These are phyloP conservation scores for Apomyelois bistriatella DNA, from an alignment of 2,888 invertebrate genomes.

Conservation along the genomic window DNA sequence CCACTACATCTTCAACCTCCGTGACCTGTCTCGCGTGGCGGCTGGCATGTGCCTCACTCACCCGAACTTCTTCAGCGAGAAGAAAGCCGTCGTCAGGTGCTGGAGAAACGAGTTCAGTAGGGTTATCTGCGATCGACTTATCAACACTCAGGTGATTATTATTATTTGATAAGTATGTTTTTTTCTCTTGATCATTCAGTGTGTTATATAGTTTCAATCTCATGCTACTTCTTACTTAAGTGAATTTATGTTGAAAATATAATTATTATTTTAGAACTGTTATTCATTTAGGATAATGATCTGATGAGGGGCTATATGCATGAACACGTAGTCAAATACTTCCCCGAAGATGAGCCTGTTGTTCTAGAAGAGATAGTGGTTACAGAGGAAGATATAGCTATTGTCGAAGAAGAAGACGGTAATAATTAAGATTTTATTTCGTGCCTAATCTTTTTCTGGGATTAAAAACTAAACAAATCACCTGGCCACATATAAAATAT, in stretches of 20 bases:
- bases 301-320: slow-evolving; percentile 81
- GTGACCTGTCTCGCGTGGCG: slow-evolving; percentile 92
- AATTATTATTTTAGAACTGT: no score
- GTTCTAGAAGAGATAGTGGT: slow-evolving; percentile 67
- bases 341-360: slow-evolving; percentile 76
- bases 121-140: slow-evolving; percentile 93
- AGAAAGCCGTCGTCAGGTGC: slow-evolving; percentile 87
- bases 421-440: not conserved
- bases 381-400: slow-evolving; percentile 52
- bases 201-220: no score
- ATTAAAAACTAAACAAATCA: no score
- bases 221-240: no score
- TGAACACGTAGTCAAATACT: slow-evolving; percentile 79
- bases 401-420: slow-evolving; percentile 52
- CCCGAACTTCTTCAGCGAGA: slow-evolving; percentile 83
- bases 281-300: slow-evolving; percentile 81
- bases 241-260: no score
- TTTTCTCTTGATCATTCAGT: no score
- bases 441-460: not conserved
- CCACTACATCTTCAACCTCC: slow-evolving; percentile 96
- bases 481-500: no score
- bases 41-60: slow-evolving; percentile 90
- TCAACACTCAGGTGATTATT: slow-evolving; percentile 73
- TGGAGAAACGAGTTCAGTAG: slow-evolving; percentile 95
- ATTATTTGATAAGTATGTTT: no score